These are phyloP conservation scores for Zosterops japonicus DNA, from an alignment of 2,113 vertebrate species.

Conservation along the genomic window DNA sequence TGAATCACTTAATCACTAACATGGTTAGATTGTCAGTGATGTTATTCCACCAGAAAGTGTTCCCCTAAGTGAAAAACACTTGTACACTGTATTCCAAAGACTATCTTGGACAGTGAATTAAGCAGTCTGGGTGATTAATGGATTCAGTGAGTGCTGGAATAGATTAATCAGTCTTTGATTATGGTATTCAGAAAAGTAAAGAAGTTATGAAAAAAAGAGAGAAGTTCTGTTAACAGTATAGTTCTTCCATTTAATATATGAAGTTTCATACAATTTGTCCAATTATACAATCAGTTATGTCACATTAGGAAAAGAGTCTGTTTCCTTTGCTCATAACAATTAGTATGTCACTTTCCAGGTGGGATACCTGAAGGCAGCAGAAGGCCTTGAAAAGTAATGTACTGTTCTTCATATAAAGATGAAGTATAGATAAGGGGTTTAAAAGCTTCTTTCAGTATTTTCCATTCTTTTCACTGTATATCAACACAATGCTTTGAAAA, in stretches of 20 bases:
- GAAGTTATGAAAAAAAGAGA: not conserved
- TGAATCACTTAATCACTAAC: constrained; percentile 15
- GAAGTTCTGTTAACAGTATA: not conserved
- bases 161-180: constrained; percentile 1
- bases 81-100: constrained; percentile 16
- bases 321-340: not conserved
- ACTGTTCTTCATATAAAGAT: not conserved
- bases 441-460: not conserved
- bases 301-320: not conserved
- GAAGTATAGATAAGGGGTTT: not conserved
- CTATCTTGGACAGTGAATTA: not conserved
- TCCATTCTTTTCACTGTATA: not conserved
- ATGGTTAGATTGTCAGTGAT: not conserved
- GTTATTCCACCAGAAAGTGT: constrained; percentile 8
- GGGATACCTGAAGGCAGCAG: not conserved
- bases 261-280: not conserved
- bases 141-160: not conserved
- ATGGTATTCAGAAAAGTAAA: not conserved
- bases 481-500: not conserved
- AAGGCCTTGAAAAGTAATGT: not conserved
- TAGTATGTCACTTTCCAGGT: not conserved
- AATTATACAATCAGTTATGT: not conserved
- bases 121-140: not conserved
- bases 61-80: constrained; percentile 15
- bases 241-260: not conserved